phyloP scores from a whole-genome alignment of 2,113 vertebrate genomes.

The Lipophrys pholis region DNA sequence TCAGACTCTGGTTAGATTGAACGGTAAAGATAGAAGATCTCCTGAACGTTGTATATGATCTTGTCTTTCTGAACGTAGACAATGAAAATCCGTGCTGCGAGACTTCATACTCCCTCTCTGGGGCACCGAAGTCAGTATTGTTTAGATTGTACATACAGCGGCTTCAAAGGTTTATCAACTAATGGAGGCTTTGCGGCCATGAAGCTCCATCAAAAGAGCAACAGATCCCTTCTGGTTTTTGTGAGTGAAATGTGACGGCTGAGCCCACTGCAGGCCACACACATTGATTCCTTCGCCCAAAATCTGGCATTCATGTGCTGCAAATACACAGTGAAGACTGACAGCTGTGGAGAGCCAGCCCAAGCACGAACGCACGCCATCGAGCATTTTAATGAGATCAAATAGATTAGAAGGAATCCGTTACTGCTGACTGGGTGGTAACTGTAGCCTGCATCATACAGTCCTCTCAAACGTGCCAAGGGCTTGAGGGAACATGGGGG shows the following conservation, averaged over 20 bases:
- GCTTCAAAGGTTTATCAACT: no score
- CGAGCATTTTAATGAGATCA: constrained; percentile 65
- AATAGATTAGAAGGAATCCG: constrained; percentile 72
- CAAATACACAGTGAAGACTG: constrained; percentile 15
- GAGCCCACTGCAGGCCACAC: background rate
- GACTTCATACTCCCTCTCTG: no score
- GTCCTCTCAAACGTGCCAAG: constrained; percentile 41
- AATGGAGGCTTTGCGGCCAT: no score
- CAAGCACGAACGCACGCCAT: constrained; percentile 10
- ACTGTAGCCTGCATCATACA: constrained; percentile 39
- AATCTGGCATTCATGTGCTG: background rate
- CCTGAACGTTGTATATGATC: no score
- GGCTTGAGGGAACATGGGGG: constrained; percentile 45
- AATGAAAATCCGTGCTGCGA: no score
- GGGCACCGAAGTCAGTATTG: no score
- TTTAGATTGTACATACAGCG: no score
- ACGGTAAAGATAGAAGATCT: no score
- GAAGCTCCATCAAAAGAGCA: no score
- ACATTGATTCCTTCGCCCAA: background rate
- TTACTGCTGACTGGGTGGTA: constrained; percentile 74
- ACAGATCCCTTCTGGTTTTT: no score
- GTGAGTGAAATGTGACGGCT: background rate
- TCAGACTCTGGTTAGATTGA: no score
- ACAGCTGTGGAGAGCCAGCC: constrained; percentile 21
- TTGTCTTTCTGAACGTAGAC: no score